Conservation (phyloP, 2,113 vertebrate genomes). For the Tychaedon coryphoeus region DNA sequence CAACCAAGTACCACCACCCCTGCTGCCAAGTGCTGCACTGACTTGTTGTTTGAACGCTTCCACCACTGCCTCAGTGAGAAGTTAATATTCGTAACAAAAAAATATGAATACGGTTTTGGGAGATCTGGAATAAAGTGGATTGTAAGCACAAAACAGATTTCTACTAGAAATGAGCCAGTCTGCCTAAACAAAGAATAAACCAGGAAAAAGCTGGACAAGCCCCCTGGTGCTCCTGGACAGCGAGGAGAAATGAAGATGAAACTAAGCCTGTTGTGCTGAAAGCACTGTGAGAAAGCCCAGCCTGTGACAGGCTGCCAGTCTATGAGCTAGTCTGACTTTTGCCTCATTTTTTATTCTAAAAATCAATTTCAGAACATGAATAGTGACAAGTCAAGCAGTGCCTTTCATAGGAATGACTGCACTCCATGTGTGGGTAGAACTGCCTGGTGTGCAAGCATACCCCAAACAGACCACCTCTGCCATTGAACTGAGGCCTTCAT, state of each 20-base stretch:
- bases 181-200: background rate
- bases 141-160: background rate
- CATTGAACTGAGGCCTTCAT: background rate
- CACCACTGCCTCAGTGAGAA: background rate
- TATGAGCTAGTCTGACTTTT: background rate
- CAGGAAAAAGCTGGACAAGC: background rate
- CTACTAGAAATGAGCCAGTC: background rate
- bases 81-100: background rate
- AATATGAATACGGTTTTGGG: background rate
- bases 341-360: slow-evolving; percentile 23
- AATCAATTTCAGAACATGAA: background rate
- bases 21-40: fast-evolving
- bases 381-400: background rate
- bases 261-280: background rate
- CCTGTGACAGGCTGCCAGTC: background rate
- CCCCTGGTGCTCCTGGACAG: background rate
- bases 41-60: fast-evolving
- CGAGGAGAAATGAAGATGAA: background rate
- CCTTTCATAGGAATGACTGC: background rate
- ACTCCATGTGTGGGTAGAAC: background rate
- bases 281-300: background rate
- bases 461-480: background rate
- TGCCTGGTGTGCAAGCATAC: background rate
- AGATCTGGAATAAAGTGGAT: background rate
- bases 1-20: background rate